Conservation (phyloP, 2,888 invertebrate species). For the Eupithecia subfuscata region DNA sequence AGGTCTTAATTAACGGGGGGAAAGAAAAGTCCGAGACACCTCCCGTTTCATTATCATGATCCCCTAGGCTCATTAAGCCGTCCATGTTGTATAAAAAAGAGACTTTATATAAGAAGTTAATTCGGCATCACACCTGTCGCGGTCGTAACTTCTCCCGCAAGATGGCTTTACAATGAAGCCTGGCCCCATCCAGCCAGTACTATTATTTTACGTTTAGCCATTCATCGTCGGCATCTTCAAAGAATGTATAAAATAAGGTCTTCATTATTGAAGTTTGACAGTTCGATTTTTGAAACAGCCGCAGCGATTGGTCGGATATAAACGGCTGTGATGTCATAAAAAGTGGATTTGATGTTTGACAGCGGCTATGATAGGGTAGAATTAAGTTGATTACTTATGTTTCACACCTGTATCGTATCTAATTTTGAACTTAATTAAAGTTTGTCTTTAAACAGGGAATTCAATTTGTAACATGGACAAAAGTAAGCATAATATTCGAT, state of each 20-base stretch:
- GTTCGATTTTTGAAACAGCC: slow-evolving; percentile 70
- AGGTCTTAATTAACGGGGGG: slow-evolving; percentile 69
- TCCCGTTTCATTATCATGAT: slow-evolving; percentile 74
- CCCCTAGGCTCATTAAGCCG: slow-evolving; percentile 75
- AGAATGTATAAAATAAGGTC: slow-evolving; percentile 74
- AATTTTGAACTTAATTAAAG: slow-evolving; percentile 37
- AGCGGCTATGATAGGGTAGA: slow-evolving; percentile 49
- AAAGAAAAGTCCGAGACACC: slow-evolving; percentile 67
- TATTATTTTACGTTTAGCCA: slow-evolving; percentile 70
- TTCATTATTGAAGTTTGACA: slow-evolving; percentile 77
- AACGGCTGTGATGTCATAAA: slow-evolving; percentile 53
- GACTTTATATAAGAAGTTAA: slow-evolving; percentile 81
- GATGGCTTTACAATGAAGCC: slow-evolving; percentile 78
- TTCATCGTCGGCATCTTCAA: slow-evolving; percentile 75
- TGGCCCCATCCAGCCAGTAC: slow-evolving; percentile 65
- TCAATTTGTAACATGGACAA: not conserved
- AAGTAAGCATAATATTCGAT: not conserved
- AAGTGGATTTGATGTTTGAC: slow-evolving; percentile 54
- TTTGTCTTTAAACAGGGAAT: slow-evolving; percentile 8
- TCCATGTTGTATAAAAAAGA: slow-evolving; percentile 77
- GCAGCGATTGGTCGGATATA: slow-evolving; percentile 62
- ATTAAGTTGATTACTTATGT: slow-evolving; percentile 53
- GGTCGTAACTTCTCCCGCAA: slow-evolving; percentile 79
- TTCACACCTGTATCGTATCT: slow-evolving; percentile 51
- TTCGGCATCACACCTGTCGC: slow-evolving; percentile 82